Percentiles rank a stretch among this genome's conserved stretches.
These are phyloP conservation scores for Paracentrotus lividus DNA, from an alignment of 53 echinoderm and acorn worm genomes.

Conservation along the genomic window DNA sequence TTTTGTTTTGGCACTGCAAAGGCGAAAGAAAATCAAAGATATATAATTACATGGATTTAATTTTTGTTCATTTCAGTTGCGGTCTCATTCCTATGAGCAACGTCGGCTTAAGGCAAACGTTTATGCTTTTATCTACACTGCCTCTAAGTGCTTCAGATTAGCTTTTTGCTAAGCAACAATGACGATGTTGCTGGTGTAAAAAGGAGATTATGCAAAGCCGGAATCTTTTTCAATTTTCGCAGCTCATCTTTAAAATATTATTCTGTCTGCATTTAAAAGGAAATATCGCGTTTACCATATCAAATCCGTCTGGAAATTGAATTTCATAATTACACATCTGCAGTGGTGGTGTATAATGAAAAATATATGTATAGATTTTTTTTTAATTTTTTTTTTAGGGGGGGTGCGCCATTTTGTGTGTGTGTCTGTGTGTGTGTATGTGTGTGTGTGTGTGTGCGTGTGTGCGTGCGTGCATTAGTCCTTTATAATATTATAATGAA, in stretches of 20 bases:
- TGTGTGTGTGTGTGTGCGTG: too few species aligned
- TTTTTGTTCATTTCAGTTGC: not conserved
- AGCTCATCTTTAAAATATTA: not conserved
- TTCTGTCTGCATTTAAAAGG: too few species aligned
- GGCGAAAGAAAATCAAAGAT: not conserved
- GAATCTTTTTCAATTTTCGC: not conserved
- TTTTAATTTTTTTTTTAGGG: too few species aligned
- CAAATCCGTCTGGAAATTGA: not conserved
- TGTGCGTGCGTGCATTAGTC: too few species aligned
- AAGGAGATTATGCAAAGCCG: not conserved
- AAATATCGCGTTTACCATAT: too few species aligned
- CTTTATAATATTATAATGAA: too few species aligned
- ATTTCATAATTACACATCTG: too few species aligned
- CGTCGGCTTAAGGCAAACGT: not conserved
- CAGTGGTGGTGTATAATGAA: too few species aligned
- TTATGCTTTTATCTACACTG: not conserved
- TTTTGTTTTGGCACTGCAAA: too few species aligned
- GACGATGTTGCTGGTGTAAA: not conserved
- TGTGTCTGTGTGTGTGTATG: too few species aligned
- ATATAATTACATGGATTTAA: not conserved
- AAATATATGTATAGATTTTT: too few species aligned
- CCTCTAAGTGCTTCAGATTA: not conserved
- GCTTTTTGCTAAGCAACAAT: not conserved
- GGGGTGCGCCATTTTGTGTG: too few species aligned
- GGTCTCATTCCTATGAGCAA: not conserved